These are phyloP conservation scores for Squalus acanthias DNA, from an alignment of 2,797 vertebrate species.

Conservation along the genomic window DNA sequence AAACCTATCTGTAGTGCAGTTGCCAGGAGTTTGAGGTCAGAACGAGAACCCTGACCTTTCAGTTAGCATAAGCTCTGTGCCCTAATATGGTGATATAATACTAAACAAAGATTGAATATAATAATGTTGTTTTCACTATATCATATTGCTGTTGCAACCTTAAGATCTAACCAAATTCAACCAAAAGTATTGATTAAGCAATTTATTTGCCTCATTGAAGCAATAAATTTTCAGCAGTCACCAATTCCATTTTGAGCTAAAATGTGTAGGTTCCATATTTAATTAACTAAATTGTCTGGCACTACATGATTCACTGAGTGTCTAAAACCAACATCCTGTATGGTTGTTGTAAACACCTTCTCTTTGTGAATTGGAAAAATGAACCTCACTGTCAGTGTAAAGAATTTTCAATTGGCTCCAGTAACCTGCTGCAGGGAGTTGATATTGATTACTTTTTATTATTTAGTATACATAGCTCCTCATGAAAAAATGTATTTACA, in stretches of 20 bases:
- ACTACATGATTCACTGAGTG: constrained; percentile 9
- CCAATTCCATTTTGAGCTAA: background rate
- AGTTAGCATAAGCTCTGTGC: background rate
- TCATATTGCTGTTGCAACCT: background rate
- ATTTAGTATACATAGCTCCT: background rate
- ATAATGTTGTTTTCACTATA: background rate
- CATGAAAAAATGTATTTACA: background rate
- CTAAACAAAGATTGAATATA: background rate
- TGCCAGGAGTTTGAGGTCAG: background rate
- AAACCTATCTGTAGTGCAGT: background rate
- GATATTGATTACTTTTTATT: background rate
- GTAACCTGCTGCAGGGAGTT: background rate
- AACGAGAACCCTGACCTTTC: too few species aligned
- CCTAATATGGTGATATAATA: background rate
- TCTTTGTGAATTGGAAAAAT: background rate
- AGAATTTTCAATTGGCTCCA: background rate
- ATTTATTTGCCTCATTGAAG: background rate
- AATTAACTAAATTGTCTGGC: constrained; percentile 5
- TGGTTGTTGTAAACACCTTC: background rate
- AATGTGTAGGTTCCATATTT: background rate
- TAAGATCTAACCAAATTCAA: constrained; percentile 1
- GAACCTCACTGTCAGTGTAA: too few species aligned
- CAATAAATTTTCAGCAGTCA: background rate
- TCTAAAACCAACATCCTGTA: background rate
- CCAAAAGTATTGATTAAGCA: constrained; percentile 17